Evolutionary conservation across 2,113 vertebrate species (phyloP).

Genomic region (Pavo muticus): DNA sequence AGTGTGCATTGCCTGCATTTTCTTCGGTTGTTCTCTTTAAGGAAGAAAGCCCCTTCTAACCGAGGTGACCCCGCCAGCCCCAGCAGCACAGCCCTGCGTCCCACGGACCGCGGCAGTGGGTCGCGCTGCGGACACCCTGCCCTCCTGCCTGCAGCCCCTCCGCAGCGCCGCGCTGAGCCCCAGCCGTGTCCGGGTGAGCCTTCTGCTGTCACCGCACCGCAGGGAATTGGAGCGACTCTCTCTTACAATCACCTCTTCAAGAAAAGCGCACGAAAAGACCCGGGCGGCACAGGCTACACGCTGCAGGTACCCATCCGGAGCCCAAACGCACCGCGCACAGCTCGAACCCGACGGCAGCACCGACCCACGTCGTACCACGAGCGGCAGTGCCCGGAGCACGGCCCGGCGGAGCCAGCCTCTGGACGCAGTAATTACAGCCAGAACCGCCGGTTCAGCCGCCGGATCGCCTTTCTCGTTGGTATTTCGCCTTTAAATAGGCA

Average conservation of each 20-base stretch:
- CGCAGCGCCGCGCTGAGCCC: background rate
- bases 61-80: background rate
- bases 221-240: background rate
- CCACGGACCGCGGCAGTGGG: background rate
- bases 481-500: slow-evolving; percentile 75
- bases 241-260: background rate
- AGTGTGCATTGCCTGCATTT: background rate
- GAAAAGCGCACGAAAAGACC: background rate
- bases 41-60: background rate
- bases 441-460: slow-evolving; percentile 55
- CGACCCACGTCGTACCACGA: too few relatives aligned
- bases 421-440: slow-evolving; percentile 63
- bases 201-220: background rate
- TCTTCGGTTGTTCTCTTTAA: background rate
- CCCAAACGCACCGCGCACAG: too few relatives aligned
- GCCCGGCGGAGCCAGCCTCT: slow-evolving; percentile 41
- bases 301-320: too few relatives aligned
- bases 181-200: background rate
- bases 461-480: slow-evolving; percentile 69
- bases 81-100: too few relatives aligned
- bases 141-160: background rate
- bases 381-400: slow-evolving; percentile 38
- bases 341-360: too few relatives aligned
- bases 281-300: too few relatives aligned
- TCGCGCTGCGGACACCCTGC: too few relatives aligned